These are phyloP conservation scores for Nannospalax galili DNA, from an alignment of 2,113 vertebrate genomes.

Conservation along the genomic window DNA sequence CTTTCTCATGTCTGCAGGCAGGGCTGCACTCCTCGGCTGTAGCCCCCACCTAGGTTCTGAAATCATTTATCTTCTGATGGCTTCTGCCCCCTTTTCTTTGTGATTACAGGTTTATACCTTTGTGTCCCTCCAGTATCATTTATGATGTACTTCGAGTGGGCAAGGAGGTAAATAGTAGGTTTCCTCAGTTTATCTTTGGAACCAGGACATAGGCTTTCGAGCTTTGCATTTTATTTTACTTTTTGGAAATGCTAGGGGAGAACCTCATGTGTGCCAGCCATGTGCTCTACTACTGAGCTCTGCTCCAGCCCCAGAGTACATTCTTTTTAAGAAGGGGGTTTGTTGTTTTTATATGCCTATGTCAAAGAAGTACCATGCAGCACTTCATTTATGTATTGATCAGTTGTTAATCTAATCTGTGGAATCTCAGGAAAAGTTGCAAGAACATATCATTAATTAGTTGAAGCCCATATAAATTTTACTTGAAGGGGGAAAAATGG, in stretches of 20 bases:
- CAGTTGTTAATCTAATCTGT: not conserved
- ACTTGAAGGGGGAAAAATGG: not conserved
- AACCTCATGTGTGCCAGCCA: fast-evolving
- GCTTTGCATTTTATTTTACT: not conserved
- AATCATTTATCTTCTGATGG: constrained; percentile 6
- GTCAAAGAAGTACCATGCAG: not conserved
- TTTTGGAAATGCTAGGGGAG: not conserved
- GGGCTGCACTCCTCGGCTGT: not conserved
- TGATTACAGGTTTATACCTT: not conserved
- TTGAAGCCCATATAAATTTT: not conserved
- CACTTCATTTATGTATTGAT: constrained; percentile 46
- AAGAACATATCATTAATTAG: not conserved
- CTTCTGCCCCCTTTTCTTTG: not conserved
- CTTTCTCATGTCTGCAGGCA: not conserved
- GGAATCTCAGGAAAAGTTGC: not conserved
- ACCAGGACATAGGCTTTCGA: not conserved
- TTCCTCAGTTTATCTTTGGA: not conserved
- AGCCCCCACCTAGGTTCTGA: not conserved
- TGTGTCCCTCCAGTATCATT: not conserved
- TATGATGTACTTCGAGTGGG: not conserved
- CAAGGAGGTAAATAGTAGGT: not conserved
- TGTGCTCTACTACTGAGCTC: not conserved
- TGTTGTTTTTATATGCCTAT: not conserved
- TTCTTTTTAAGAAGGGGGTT: not conserved
- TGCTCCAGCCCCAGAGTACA: not conserved